These are phyloP conservation scores for Cotesia chilonis DNA, from an alignment of 1,140 invertebrate species.

Conservation along the genomic window DNA sequence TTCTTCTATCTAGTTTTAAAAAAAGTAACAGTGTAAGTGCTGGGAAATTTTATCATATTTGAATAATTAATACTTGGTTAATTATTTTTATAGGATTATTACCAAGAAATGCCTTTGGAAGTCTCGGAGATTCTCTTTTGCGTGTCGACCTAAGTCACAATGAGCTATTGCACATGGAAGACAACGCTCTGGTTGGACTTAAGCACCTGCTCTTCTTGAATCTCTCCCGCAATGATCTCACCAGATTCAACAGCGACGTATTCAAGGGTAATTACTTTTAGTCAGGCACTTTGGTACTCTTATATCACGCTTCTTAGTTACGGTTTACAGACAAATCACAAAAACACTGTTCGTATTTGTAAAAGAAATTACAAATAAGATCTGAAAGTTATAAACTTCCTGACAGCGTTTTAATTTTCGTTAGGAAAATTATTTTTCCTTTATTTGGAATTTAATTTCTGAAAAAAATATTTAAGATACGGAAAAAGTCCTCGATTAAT, in stretches of 20 bases:
- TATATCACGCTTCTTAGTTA: neutral
- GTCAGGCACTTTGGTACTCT: neutral
- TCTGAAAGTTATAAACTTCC: slow-evolving; percentile 6
- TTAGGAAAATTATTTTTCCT: too few relatives aligned
- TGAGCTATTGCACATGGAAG: slow-evolving; percentile 77
- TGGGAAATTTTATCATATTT: slow-evolving; percentile 5
- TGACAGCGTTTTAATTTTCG: neutral
- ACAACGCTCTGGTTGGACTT: slow-evolving; percentile 75
- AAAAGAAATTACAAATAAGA: neutral
- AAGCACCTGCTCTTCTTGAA: slow-evolving; percentile 74
- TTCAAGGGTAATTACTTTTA: slow-evolving; percentile 70
- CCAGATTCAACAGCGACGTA: slow-evolving; percentile 81
- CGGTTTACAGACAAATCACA: neutral
- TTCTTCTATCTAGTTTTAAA: neutral
- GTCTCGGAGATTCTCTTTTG: slow-evolving; percentile 70
- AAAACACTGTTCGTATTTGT: neutral
- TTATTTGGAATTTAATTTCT: too few relatives aligned
- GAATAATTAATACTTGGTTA: slow-evolving; percentile 16
- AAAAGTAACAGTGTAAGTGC: neutral
- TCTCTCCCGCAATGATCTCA: slow-evolving; percentile 78
- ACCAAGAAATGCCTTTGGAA: slow-evolving; percentile 72
- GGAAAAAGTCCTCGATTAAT: too few relatives aligned
- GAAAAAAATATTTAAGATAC: too few relatives aligned
- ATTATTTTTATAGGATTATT: slow-evolving; percentile 69
- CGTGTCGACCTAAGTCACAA: slow-evolving; percentile 81